Conservation (phyloP, 1,140 invertebrate genomes). For the Micrasema longulum region DNA sequence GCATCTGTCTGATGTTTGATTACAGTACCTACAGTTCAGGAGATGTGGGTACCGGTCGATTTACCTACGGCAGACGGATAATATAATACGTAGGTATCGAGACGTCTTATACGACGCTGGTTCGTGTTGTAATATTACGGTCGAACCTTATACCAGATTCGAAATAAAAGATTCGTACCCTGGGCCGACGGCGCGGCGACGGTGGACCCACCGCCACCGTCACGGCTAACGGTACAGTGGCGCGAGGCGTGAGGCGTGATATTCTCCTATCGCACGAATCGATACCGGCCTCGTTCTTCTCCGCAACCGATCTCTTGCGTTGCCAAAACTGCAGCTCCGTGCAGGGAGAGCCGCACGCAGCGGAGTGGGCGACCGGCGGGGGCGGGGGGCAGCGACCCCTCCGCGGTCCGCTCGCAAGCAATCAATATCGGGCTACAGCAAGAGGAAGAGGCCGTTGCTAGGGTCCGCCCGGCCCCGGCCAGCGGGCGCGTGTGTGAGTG, state of each 20-base stretch:
- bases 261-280: slow-evolving; percentile 32
- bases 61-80: too few species aligned
- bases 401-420: slow-evolving; percentile 35
- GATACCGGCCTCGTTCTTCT: slow-evolving; percentile 37
- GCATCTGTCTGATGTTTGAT: too few species aligned
- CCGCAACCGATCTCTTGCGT: slow-evolving; percentile 40
- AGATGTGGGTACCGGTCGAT: too few species aligned
- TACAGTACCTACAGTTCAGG: too few species aligned
- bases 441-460: slow-evolving; percentile 40
- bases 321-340: slow-evolving; percentile 48
- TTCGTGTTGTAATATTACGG: not conserved
- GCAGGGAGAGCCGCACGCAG: slow-evolving; percentile 22
- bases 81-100: too few species aligned
- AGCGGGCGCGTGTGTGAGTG: slow-evolving; percentile 17
- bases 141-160: not conserved
- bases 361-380: slow-evolving; percentile 3
- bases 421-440: slow-evolving; percentile 39
- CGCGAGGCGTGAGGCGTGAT: not conserved
- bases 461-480: slow-evolving; percentile 36
- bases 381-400: slow-evolving; percentile 33
- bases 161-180: slow-evolving; percentile 4
- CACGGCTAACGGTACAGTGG: not conserved
- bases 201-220: not conserved
- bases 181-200: not conserved
- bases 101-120: not conserved